Base-by-base conservation (phyloP, 1,140 invertebrate genomes). In the Portunus trituberculatus region DNA sequence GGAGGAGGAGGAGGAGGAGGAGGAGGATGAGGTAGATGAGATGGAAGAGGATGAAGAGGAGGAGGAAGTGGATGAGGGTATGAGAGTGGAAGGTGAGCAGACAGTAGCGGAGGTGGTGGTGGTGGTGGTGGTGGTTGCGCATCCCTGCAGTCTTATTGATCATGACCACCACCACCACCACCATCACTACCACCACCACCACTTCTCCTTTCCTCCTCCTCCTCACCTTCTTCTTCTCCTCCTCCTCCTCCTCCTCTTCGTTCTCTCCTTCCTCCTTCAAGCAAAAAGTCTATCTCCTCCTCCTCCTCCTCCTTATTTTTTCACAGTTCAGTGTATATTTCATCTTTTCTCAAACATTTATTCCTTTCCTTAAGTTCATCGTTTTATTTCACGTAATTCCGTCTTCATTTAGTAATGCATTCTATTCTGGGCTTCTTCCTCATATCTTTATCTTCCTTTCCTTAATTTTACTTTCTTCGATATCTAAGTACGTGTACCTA, bases 121-220 rank as follows among this genome's bases (percentile, higher is more conserved):
- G 67, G 67, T 76, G 67, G 67, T 76, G 67, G 67, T 76, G 67
- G 67, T 76, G 67, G 67, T 76, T 8, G 67, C 67, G 67, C 67
- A 76, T 76, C 87, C 12, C 39, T 28, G n/a, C 87, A 45, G 48
- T 48, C 88, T 29, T 90, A 90, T 46, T 48, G 39, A 90, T 48
- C 88, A 90, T 39, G 14, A 39, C 48, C 88, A 90, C 45, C 88
- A 29, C 7, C 7, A 32, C 86, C 86, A 88, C 28, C 7, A 32
- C 86, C 86, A 88, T 31, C 86, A 88, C 31, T 32, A 88, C 31
- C 86, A 88, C 31, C 31, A 88, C 31, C 83, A 84, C 83, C 83
- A 84, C 83, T 32, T 25, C 25, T 48, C n/a, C 28, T 14, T 91
- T 46, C 14, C 39, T 14, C 48, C 28, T 28, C 48, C 28, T 25